Base-by-base conservation (phyloP, 2,888 invertebrate genomes). In the Vesta saturnalis region DNA sequence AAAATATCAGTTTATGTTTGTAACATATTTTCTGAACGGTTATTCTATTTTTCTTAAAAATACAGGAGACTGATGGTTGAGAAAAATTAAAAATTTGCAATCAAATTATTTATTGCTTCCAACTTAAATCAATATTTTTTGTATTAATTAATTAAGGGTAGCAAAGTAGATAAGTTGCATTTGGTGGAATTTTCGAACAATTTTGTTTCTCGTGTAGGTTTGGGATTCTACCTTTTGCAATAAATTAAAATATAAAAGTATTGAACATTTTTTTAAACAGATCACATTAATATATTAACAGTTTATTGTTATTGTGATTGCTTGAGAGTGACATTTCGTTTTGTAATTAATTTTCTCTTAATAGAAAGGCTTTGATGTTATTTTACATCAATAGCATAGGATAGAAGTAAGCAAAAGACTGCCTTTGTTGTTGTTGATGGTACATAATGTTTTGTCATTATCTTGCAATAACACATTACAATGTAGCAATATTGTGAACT, bases 1-100 rank as follows among this genome's bases (percentile, higher is more conserved):
- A 68, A 64, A 64, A 68, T 68, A 68, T 68, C 64, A 64, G 68
- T 68, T 68, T 68, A 68, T 68, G 64, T 64, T 68, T 64, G 60
- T 68, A 68, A 64, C 64, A 60, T 68, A 68, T 64, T 68, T 60
- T 68, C 57, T 64, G 60, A 68, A 68, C 43, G 47, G 59, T 55
- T 58, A 54, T 59, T 67, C 62, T 64, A 64, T 59, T 39, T 64
- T 52, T 59, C 47, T 46, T 21, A 47, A 18, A 23, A 21, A 47
- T 60, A 55, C 58, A 46, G 30, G 22, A 59, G 59, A 56, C 43
- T 54, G 22, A 35, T 63, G 59, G 56, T 15, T 60, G 58, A 59
- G 57, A 63, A 35, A 59, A 52, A 59, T 59, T 23, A 62, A 60
- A 60, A 56, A 18, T 19, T 54, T 46, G 58, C 63, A 59, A 67